Evolutionary conservation across 1,140 invertebrate genomes (phyloP), one percentile per base, ranked within the genome.

Genomic region (Trachymyrmex cornetzi): DNA sequence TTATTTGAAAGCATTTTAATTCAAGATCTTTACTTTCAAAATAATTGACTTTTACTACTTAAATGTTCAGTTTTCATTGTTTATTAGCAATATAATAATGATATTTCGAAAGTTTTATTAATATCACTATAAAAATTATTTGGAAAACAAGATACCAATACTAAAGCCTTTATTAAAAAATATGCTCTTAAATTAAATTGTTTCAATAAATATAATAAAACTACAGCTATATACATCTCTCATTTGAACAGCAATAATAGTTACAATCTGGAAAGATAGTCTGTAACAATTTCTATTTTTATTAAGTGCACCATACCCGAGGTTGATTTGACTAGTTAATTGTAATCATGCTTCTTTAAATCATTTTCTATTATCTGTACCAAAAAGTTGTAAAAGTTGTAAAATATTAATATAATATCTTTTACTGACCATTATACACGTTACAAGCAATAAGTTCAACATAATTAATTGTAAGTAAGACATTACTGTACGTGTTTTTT

Each of bases 381-480:
- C n/a, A 2, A 44, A 72, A 61, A 16, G 1, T 74, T 74, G 55
- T 30, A 82, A 72, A 82, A 82, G 11, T 38, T 34, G 0, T 22
- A 6, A 53, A 80, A 44, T 61, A n/a, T 82, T 44, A 81, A 3
- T 80, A 50, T 74, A 74, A 34, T 75, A 61, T 30, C 9, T 44
- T 82, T 55, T 71, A 57, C 34, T 74, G 19, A 22, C 30, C 24
- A 24, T 27, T 57, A 69, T 27, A 69, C 24, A 16, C 5, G 16
- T 59, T 71, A 81, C 11, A 81, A 7, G 19, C 30, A 14, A 72
- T n/a, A 48, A 74, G 11, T 48, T 30, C 14, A 74, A 34, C 9
- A 30, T 24, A 61, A 50, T n/a, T 59, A 71, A 57, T 75, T 61
- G n/a, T 12, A 84, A 84, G 69, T 19, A 84, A 84, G 55, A 57